Percentiles rank a stretch among this genome's conserved stretches.
Conservation (phyloP, 2,888 invertebrate genomes). For the Mimumesa dahlbomi region DNA sequence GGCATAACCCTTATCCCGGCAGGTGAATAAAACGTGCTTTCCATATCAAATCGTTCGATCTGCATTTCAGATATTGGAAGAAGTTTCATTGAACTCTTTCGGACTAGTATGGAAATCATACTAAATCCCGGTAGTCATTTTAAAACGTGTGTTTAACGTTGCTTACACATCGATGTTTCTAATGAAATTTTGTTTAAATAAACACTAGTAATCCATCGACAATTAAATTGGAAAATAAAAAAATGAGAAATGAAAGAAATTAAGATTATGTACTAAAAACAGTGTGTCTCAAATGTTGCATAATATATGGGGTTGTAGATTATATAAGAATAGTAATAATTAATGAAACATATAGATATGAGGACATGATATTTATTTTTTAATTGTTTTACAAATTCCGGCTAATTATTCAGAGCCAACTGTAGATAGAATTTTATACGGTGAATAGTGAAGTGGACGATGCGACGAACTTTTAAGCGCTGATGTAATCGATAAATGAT, state of each 20-base stretch:
- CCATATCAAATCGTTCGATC: slow-evolving; percentile 64
- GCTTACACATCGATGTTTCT: too few relatives aligned
- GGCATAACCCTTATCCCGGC: slow-evolving; percentile 67
- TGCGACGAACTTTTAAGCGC: slow-evolving; percentile 42
- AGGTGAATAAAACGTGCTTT: slow-evolving; percentile 69
- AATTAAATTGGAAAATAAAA: too few relatives aligned
- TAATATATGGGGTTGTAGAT: too few relatives aligned
- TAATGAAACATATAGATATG: too few relatives aligned
- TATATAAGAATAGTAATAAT: too few relatives aligned
- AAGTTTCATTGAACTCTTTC: slow-evolving; percentile 42
- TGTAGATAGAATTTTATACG: too few relatives aligned
- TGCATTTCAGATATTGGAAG: slow-evolving; percentile 55
- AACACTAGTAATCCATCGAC: too few relatives aligned
- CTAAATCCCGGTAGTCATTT: background rate
- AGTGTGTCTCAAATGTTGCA: too few relatives aligned
- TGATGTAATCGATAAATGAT: slow-evolving; percentile 13
- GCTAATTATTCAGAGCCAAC: background rate
- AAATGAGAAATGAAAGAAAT: too few relatives aligned
- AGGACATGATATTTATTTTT: too few relatives aligned
- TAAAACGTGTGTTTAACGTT: background rate
- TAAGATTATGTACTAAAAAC: too few relatives aligned
- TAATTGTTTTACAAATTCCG: background rate
- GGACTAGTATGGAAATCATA: slow-evolving; percentile 22
- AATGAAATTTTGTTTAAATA: too few relatives aligned
- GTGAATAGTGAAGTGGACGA: slow-evolving; percentile 40